These are phyloP conservation scores for Carlito syrichta DNA, from an alignment of 2,113 vertebrate genomes.

Conservation along the genomic window DNA sequence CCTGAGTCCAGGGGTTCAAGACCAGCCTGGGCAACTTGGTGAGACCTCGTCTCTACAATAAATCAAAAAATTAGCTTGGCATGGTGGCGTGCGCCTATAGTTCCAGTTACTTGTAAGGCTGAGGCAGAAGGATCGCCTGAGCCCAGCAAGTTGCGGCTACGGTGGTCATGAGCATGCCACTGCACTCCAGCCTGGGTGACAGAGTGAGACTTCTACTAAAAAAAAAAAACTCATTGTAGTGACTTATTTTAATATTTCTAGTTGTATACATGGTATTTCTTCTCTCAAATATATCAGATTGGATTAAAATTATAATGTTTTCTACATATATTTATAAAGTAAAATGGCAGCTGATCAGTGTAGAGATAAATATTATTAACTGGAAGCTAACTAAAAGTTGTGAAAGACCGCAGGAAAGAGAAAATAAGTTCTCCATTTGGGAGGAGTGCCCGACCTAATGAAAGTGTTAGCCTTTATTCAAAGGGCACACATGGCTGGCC, in stretches of 20 bases:
- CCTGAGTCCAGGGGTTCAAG: no score
- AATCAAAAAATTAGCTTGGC: no score
- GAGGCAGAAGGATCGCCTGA: no score
- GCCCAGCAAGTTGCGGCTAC: no score
- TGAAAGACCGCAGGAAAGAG: background rate
- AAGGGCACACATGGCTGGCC: background rate
- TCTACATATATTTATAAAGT: background rate
- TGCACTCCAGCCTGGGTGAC: no score
- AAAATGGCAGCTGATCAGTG: background rate
- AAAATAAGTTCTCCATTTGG: background rate
- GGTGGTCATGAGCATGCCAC: no score
- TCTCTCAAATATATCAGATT: background rate
- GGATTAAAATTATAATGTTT: constrained; percentile 18
- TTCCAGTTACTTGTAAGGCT: no score
- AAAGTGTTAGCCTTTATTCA: background rate
- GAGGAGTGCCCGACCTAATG: background rate
- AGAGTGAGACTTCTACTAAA: no score
- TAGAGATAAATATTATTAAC: background rate
- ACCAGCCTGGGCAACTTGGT: no score
- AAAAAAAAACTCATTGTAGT: no score
- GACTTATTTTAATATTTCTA: background rate
- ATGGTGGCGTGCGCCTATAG: no score
- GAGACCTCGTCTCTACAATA: no score
- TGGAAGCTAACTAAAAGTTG: background rate
- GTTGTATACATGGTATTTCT: background rate